phyloP scores from a whole-genome alignment of 2,113 vertebrate genomes.

The Pleuronectes platessa region DNA sequence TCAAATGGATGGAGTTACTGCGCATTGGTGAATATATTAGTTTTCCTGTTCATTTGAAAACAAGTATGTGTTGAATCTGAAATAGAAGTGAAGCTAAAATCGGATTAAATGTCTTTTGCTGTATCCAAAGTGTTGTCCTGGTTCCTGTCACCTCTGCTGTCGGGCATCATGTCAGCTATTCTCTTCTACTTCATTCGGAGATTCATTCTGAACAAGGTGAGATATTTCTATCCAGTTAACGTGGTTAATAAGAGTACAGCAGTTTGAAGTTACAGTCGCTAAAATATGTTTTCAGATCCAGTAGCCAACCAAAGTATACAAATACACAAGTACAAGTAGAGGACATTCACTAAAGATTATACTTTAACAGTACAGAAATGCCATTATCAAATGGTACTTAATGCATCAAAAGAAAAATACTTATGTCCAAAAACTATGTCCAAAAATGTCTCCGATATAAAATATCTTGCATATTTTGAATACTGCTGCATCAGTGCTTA shows the following conservation, averaged over 20 bases:
- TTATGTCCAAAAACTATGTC: too few species aligned
- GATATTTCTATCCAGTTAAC: conserved; percentile 1
- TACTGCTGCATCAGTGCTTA: too few species aligned
- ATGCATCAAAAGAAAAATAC: too few species aligned
- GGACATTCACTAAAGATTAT: too few species aligned
- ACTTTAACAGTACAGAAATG: too few species aligned
- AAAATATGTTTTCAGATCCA: too few species aligned
- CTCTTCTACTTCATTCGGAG: conserved; percentile 91
- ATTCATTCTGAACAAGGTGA: conserved; percentile 93
- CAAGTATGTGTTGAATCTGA: background rate
- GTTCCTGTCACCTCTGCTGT: conserved; percentile 96
- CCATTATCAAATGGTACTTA: too few species aligned
- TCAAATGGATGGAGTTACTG: conserved; percentile 93
- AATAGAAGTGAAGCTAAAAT: background rate
- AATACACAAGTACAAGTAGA: too few species aligned
- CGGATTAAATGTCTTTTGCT: conserved; percentile 9
- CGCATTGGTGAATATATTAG: conserved; percentile 88
- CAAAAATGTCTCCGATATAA: too few species aligned
- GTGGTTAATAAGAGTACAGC: background rate
- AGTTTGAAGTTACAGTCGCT: too few species aligned
- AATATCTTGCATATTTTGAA: too few species aligned
- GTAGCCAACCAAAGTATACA: too few species aligned
- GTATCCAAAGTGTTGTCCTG: conserved; percentile 89
- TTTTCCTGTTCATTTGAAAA: background rate
- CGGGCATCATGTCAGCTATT: conserved; percentile 93